phyloP scores from a whole-genome alignment of 2,797 vertebrate species.

The Clarias pachynema region DNA sequence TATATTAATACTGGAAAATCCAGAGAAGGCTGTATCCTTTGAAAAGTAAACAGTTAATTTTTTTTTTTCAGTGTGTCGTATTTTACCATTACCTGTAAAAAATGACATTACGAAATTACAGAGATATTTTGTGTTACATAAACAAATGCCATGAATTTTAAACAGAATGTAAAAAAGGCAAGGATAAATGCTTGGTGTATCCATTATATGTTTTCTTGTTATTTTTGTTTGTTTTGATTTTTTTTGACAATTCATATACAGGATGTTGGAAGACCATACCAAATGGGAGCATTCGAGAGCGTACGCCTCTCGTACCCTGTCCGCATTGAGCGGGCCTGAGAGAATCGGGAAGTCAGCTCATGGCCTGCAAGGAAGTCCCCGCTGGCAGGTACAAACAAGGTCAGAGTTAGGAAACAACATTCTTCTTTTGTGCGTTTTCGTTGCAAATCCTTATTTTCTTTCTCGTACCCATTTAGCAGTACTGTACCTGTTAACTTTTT shows the following conservation, averaged over 20 bases:
- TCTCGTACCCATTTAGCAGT: constrained; percentile 96
- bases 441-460: constrained; percentile 98
- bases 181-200: constrained; percentile 96
- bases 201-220: constrained; percentile 81
- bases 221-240: constrained; percentile 66
- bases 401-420: constrained; percentile 99
- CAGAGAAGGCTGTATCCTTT: constrained; percentile 99
- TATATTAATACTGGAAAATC: constrained; percentile 92
- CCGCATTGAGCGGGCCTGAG: constrained; percentile 99
- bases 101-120: constrained; percentile 92
- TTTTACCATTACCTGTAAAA: constrained; percentile 99
- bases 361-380: constrained; percentile 99
- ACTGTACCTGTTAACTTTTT: constrained; percentile 98
- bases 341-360: constrained; percentile 99
- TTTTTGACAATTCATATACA: constrained; percentile 98
- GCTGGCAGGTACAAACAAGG: constrained; percentile 99
- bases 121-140: constrained; percentile 85
- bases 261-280: constrained; percentile 99
- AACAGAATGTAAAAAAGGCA: constrained; percentile 80
- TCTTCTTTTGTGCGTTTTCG: constrained; percentile 84
- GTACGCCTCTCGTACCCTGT: constrained; percentile 99
- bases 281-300: constrained; percentile 99
- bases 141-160: constrained; percentile 90
- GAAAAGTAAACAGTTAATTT: constrained; percentile 97
- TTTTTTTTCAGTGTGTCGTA: constrained; percentile 90